Evolutionary conservation across 2,113 vertebrate species (phyloP).

Genomic region (Apistogramma diplotaenia): DNA sequence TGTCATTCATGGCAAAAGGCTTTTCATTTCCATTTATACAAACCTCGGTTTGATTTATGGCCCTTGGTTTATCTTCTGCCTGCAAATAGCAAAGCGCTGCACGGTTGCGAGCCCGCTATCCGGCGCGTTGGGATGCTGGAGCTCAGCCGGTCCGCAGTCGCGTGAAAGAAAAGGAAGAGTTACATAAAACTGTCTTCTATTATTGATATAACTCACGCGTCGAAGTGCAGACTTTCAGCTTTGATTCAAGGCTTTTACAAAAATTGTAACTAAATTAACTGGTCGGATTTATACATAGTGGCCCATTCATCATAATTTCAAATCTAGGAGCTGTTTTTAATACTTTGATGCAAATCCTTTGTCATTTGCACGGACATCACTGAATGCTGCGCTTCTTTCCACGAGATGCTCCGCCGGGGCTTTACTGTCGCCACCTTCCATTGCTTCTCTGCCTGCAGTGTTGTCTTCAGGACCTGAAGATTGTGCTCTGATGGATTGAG

Average conservation of each 20-base stretch:
- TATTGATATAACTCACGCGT: background rate
- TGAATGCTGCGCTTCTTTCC: background rate
- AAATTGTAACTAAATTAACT: background rate
- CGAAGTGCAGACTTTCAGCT: background rate
- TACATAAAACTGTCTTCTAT: background rate
- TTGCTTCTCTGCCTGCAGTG: background rate
- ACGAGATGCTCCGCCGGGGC: too few species aligned
- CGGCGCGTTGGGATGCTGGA: background rate
- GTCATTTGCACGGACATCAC: too few species aligned
- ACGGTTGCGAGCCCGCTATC: background rate
- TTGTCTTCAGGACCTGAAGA: background rate
- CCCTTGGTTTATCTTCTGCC: slow-evolving; percentile 56
- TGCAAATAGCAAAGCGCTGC: slow-evolving; percentile 41
- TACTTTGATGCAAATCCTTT: background rate
- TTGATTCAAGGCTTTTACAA: background rate
- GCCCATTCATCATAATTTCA: background rate
- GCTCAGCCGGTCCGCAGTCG: slow-evolving; percentile 20
- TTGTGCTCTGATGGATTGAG: background rate
- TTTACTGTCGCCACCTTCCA: background rate
- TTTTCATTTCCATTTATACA: slow-evolving; percentile 51
- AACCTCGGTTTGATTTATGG: slow-evolving; percentile 58
- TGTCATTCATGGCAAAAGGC: slow-evolving; percentile 48
- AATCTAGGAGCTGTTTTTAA: background rate
- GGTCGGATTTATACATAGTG: background rate
- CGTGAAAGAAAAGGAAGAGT: background rate